A percentile compares a stretch with the other conserved stretches of the same genome.
Conservation (phyloP, 2,113 vertebrate genomes). For the Turdus rufiventris region DNA sequence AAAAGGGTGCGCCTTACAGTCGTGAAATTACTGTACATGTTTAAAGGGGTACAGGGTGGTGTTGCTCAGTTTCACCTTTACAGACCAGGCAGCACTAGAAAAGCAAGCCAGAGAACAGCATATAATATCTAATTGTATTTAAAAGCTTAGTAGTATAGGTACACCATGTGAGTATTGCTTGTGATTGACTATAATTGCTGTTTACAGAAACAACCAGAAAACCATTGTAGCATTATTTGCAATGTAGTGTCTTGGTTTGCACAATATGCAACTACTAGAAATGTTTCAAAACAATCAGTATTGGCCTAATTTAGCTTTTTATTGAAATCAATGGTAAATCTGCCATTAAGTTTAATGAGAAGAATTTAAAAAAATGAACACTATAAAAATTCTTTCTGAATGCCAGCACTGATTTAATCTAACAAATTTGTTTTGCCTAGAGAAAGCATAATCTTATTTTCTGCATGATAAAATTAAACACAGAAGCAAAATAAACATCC, state of each 20-base stretch:
- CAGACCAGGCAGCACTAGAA: background rate
- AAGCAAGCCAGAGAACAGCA: background rate
- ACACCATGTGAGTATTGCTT: background rate
- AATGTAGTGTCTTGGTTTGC: background rate
- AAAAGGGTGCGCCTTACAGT: too few relatives aligned
- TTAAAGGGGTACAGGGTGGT: background rate
- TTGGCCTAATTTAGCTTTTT: background rate
- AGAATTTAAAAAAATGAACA: background rate
- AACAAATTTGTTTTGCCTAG: background rate
- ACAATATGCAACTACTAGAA: background rate
- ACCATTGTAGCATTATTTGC: background rate
- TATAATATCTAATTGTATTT: background rate
- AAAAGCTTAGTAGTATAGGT: background rate
- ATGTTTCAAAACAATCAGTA: background rate
- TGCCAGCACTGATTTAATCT: background rate
- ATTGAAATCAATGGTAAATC: background rate
- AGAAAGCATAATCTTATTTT: background rate
- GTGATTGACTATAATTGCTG: background rate
- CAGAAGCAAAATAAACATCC: background rate
- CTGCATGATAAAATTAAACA: background rate
- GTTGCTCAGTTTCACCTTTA: background rate
- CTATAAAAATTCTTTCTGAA: background rate
- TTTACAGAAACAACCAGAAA: background rate
- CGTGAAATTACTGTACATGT: too few relatives aligned
- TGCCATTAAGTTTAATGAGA: background rate